Evolutionary conservation across 2,888 invertebrate species (phyloP), one percentile per base, ranked within the genome.

Genomic region (Eupithecia subumbrata): DNA sequence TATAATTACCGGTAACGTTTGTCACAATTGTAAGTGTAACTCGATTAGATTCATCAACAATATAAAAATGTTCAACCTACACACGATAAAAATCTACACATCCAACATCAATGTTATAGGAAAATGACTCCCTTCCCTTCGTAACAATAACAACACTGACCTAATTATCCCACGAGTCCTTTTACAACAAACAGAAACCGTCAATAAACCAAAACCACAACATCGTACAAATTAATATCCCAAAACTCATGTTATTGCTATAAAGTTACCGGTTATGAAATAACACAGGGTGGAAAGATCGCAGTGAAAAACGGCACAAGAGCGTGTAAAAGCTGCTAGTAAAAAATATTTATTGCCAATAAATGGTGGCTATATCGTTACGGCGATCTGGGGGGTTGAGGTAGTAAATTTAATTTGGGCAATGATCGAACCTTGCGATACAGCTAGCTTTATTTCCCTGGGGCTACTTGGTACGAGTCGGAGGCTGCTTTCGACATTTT

Each of bases 261-360:
- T 86, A 86, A 86, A 83, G 78, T 79, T 78, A 80, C 80, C 84
- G 77, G 84, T 84, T 84, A 85, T 83, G 83, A 84, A 84, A 85
- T 87, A 87, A 84, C 83, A 85, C 82, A 83, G 82, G 84, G 84
- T 83, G 84, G 78, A 81, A 84, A 87, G 86, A 83, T 82, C 82
- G 82, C 81, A 81, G 84, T 82, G 85, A 86, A 86, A 88, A 87
- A 84, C 84, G 85, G 83, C 82, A 83, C 85, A 80, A 80, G 81
- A 73, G 78, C 83, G 77, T 82, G 83, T 82, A 86, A 89, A 90
- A 89, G 88, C 86, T 85, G 86, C 87, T 86, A 89, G 90, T 91
- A 81, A 90, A 92, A 91, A 89, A 90, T 91, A 91, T 92, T 92
- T 92, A 92, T 91, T 86, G 90, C 84, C 89, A 87, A 91, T 91